Evolutionary conservation across 2,888 invertebrate species (phyloP), one percentile per base, ranked within the genome.

Genomic region (Elmis aenea): DNA sequence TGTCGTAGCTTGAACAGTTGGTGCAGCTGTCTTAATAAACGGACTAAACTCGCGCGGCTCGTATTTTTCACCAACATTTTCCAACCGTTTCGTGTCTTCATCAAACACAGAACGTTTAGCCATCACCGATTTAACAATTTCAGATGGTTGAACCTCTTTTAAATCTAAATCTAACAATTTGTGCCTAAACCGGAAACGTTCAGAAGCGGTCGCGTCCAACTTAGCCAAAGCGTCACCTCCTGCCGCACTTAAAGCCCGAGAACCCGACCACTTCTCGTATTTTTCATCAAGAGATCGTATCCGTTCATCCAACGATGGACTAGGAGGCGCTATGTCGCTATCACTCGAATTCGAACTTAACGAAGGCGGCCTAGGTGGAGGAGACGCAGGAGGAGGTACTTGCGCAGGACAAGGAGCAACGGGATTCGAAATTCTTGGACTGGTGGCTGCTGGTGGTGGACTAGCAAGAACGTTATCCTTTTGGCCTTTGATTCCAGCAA

Each of bases 91-190:
- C 22, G 87, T 81, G 65, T 96, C 96, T 66, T 95, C 95, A 64
- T 96, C 96, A 67, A 96, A 95, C 33, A 96, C 90, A 31, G 92
- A 93, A 46, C 87, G 83, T 66, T 91, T 90, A 3, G 93, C 90
- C 57, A 95, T 75, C 54, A 96, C 78, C 13, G 91, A 89, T 58
- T 90, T 88, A 21, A 93, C 88, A 56, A 95, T 93, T 55, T 93
- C 93, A 13, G 94, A 94, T 0, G 93, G 94, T 62, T 93, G 89
- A 39, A 87, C 48, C 58, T 85, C 83, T 57, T 81, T 79, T 42
- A 86, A 76, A 61, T 88, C 85, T 40, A 88, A 72, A 54, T 89
- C 87, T 23, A 89, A 75, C 33, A 89, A 74, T 54, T 85, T 83
- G 57, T 85, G 85, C 11, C 81, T 73, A 18, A 80, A 76, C 50